Base-by-base conservation (phyloP, 2,113 vertebrate species). In the Bambusicola thoracicus region DNA sequence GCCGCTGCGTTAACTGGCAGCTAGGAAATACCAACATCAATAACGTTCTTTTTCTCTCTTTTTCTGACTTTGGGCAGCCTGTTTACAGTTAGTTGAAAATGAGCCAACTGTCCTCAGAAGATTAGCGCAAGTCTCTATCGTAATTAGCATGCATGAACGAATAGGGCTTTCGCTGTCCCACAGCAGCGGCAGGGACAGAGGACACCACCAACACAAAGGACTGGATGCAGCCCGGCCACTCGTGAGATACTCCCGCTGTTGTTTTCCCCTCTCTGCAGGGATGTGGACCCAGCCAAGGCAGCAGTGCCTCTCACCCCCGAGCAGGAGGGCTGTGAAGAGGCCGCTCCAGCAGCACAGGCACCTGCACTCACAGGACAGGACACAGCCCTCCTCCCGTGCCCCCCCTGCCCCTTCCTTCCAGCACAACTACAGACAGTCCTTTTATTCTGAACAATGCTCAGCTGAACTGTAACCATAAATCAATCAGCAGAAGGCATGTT, bases 301-400 rank as follows among this genome's bases (percentile, higher is more conserved):
- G 25, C 0, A 36, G 13, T 74, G 62, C 59, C 72, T 79, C 20
- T 34, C 10, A 40, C 24, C 61, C 0, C 44, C 4, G 3, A 34
- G 66, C 0, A 77, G 78, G 61, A 61, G 70, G 25, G n/a, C 68
- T 73, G 43, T 46, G 44, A 27, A 67, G 74, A 32, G 44, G 90
- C 82, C 72, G 19, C 92, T 76, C 1, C 93, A 79, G 87, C 78
- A 85, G 58, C 91, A n/a, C 55, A 4, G 76, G 79, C 74, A 20
- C 18, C 75, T 9, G 46, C 32, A 0, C 62, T 44, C 12, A 70
- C 61, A 6, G 0, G 2, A 5, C 20, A 12, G 36, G 41, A 36
- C 8, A 16, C 0, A 49, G 53, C 82, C 51, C 32, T 3, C 49
- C 4, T 0, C 25, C 43, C 41, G 25, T 63, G 59, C 76, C n/a